Evolutionary conservation across 2,888 invertebrate species (phyloP), one percentile per base, ranked within the genome.

Genomic region (Drosophila merina): DNA sequence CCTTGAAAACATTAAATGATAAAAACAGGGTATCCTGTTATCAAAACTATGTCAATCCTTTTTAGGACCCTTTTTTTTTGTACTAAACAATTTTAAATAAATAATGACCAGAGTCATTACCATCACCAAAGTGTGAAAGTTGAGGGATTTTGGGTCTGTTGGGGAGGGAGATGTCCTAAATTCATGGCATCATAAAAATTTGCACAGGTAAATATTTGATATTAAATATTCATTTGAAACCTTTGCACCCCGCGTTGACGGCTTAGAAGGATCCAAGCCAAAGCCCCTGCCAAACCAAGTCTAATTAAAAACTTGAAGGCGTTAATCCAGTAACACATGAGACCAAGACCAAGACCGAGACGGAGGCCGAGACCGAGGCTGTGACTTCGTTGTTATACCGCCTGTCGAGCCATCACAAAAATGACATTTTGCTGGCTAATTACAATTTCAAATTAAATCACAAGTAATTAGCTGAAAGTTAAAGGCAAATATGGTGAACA

Each of bases 401-500:
- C 51, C 74, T 83, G 87, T 81, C 87, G 74, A 79, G 70, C 73
- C 81, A 80, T 86, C 84, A 78, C 70, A 77, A 79, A 79, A 76
- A 76, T 80, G 76, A 74, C 84, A 89, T 84, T 88, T 84, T 78
- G 73, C 77, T 72, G 76, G 74, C 88, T 89, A 88, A 89, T 89
- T 88, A 88, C 74, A 86, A 89, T 85, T 89, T 88, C 84, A 89
- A 89, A 89, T 89, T 88, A 88, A 83, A 89, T 88, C 85, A 78
- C 79, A 82, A 79, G 80, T 80, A 84, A 84, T 84, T 86, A 84
- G 79, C 74, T 70, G 69, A 72, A 75, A 83, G 74, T 79, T 77
- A 76, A 76, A 83, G 77, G 48, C 71, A 79, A 72, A 70, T 47
- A 56, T 58, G 54, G 47, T 47, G 28, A n/a, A 40, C 57, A 57